phyloP scores from a whole-genome alignment of 2,888 invertebrate species.

The Platycheirus rosarum region DNA sequence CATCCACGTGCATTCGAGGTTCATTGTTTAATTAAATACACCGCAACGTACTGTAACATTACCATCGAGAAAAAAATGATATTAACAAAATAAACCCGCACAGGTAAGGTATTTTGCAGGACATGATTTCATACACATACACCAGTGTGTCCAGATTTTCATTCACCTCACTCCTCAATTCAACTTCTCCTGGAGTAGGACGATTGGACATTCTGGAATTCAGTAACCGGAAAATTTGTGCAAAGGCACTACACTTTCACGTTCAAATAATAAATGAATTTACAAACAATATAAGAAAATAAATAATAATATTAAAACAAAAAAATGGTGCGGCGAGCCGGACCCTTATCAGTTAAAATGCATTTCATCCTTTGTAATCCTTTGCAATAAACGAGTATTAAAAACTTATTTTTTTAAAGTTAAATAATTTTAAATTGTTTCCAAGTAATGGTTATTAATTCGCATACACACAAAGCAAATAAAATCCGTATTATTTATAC shows the following conservation, averaged over 20 bases:
- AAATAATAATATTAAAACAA: not conserved
- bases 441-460: no score
- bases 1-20: constrained; percentile 51
- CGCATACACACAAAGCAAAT: no score
- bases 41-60: constrained; percentile 47
- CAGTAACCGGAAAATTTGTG: constrained; percentile 33
- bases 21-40: constrained; percentile 71
- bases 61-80: constrained; percentile 25
- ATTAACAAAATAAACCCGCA: constrained; percentile 17
- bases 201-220: constrained; percentile 27
- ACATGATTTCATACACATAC: constrained; percentile 8
- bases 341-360: constrained; percentile 38
- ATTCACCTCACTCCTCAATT: no score
- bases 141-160: not conserved
- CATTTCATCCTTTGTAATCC: constrained; percentile 60
- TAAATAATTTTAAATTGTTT: constrained; percentile 13
- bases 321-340: not conserved
- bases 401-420: constrained; percentile 55
- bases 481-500: no score
- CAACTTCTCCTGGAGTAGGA: no score
- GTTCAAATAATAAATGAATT: constrained; percentile 28
- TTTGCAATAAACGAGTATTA: constrained; percentile 55
- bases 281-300: constrained; percentile 5
- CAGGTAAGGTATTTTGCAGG: constrained; percentile 10
- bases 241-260: constrained; percentile 4